Conservation (phyloP, 37 sponge, comb jelly and placozoan genomes). For the Aplysina aerophoba region DNA sequence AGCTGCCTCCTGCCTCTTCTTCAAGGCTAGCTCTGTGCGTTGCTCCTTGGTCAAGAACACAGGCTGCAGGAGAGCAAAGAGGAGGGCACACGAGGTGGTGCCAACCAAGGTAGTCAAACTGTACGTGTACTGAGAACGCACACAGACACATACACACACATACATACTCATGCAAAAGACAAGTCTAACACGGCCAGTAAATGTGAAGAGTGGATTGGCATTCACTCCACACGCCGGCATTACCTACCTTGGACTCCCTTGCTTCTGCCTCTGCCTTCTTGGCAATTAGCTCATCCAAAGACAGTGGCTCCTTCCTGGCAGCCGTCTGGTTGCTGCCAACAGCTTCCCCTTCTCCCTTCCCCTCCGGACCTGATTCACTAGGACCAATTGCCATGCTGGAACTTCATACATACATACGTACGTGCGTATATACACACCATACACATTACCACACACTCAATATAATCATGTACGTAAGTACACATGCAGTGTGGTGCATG, state of each 20-base stretch:
- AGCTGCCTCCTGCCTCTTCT: constrained; percentile 80
- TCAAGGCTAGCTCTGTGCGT: constrained; percentile 78
- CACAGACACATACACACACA: neutral
- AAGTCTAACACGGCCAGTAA: no score
- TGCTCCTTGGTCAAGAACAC: constrained; percentile 91
- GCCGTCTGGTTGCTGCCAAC: neutral
- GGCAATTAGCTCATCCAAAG: constrained; percentile 90
- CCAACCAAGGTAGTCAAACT: neutral
- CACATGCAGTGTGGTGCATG: no score
- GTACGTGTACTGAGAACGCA: neutral
- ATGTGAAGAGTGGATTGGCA: no score
- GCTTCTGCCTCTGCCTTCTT: constrained; percentile 77
- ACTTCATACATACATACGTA: neutral
- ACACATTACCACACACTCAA: neutral
- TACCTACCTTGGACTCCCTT: constrained; percentile 71
- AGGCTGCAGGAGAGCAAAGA: constrained; percentile 58
- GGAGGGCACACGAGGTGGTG: neutral
- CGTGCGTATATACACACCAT: neutral
- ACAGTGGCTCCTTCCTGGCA: constrained; percentile 78
- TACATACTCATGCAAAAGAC: no score
- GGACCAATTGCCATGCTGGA: neutral
- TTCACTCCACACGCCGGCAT: no score
- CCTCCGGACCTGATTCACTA: neutral
- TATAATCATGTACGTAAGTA: neutral
- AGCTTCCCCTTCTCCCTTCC: neutral